Percentiles rank a stretch among this genome's conserved stretches.
Conservation (phyloP, 2,888 invertebrate genomes). For the Latrodectus elegans region DNA sequence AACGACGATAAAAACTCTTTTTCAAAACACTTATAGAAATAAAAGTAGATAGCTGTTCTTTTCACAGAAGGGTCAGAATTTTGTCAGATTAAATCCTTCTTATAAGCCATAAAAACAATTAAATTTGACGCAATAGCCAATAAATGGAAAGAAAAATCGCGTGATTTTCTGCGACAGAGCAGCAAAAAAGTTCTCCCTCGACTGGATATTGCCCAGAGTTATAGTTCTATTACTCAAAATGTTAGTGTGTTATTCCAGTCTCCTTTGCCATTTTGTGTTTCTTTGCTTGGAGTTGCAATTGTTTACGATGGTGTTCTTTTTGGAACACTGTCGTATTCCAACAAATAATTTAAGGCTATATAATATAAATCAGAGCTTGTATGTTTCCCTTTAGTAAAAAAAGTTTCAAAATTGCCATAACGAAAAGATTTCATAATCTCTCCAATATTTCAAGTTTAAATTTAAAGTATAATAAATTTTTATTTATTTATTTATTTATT, state of each 20-base stretch:
- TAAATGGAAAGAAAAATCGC: slow-evolving; percentile 46
- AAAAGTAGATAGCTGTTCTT: slow-evolving; percentile 13
- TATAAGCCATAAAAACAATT: slow-evolving; percentile 62
- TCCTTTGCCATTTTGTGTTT: neutral
- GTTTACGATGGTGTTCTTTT: neutral
- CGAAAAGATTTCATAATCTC: no score
- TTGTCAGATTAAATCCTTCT: slow-evolving; percentile 50
- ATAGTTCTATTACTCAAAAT: slow-evolving; percentile 32
- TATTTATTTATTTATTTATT: no score
- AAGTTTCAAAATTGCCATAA: no score
- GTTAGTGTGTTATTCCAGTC: neutral
- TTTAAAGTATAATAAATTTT: no score
- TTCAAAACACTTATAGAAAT: neutral
- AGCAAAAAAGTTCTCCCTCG: neutral
- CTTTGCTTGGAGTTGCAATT: neutral
- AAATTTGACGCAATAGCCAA: slow-evolving; percentile 55
- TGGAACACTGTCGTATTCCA: neutral
- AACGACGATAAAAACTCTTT: neutral
- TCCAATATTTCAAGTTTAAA: no score
- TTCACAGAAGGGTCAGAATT: slow-evolving; percentile 27
- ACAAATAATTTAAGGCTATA: no score
- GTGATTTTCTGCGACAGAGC: slow-evolving; percentile 3
- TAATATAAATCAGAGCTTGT: no score
- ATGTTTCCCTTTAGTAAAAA: no score
- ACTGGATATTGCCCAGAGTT: slow-evolving; percentile 16